A percentile compares a stretch with the other conserved stretches of the same genome.
Evolutionary conservation across 2,888 invertebrate genomes (phyloP).

Genomic region (Bombylius major): DNA sequence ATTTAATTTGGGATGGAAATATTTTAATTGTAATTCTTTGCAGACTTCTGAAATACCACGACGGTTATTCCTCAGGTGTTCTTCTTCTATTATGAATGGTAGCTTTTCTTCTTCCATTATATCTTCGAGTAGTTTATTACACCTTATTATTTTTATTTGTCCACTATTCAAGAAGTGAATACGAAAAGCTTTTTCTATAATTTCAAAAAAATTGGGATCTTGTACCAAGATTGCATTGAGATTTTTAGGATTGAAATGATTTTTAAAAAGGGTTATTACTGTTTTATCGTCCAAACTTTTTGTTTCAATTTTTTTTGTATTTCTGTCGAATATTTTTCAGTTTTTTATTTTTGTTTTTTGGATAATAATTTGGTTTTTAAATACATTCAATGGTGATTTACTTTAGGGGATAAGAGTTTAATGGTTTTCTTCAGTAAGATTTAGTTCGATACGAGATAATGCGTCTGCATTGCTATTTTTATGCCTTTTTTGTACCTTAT

Average conservation of each 20-base stretch:
- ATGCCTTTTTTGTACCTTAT: too few relatives aligned
- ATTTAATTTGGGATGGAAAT: not conserved
- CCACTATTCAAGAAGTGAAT: not conserved
- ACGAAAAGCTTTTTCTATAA: not conserved
- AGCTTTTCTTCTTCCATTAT: not conserved
- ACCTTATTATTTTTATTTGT: not conserved
- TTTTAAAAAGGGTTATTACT: not conserved
- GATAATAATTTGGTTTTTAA: not conserved
- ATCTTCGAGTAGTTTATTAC: not conserved
- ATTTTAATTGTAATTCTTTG: constrained; percentile 1
- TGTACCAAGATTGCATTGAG: not conserved
- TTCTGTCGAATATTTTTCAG: not conserved
- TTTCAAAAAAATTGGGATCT: not conserved
- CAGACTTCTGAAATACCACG: not conserved
- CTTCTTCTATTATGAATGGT: not conserved
- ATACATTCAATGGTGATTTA: not conserved
- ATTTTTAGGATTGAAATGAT: not conserved
- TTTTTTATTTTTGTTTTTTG: not conserved
- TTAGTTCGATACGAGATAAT: constrained; percentile 4
- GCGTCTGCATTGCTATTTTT: constrained; percentile 13
- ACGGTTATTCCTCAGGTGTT: not conserved
- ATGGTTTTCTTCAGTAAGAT: not conserved
- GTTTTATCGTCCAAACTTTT: not conserved
- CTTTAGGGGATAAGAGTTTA: not conserved
- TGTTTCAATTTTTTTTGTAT: not conserved